Percentiles rank a stretch among this genome's conserved stretches.
These are phyloP conservation scores for Pholis gunnellus DNA, from an alignment of 2,113 vertebrate genomes.

Conservation along the genomic window DNA sequence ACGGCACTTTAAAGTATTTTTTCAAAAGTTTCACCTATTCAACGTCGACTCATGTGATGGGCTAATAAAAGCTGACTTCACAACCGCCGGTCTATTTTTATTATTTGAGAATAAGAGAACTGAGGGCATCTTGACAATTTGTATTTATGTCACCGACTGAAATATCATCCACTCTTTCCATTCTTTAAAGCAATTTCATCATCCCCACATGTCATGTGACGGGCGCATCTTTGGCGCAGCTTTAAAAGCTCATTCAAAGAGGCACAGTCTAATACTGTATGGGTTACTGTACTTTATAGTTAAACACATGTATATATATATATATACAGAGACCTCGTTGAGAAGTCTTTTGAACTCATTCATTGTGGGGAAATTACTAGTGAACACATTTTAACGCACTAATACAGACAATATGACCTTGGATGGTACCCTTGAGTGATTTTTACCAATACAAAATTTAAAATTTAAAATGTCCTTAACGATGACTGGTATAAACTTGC, in stretches of 20 bases:
- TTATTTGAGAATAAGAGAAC: neutral
- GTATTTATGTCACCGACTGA: neutral
- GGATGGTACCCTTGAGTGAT: neutral
- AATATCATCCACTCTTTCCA: neutral
- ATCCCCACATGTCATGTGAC: neutral
- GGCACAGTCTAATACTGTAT: neutral
- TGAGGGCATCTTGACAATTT: neutral
- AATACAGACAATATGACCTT: neutral
- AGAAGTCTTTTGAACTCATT: neutral
- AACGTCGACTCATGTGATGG: conserved; percentile 36
- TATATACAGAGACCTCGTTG: neutral
- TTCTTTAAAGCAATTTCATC: neutral
- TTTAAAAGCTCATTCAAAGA: neutral
- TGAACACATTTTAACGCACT: neutral
- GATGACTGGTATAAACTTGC: neutral
- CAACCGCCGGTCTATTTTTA: neutral
- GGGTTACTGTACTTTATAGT: neutral
- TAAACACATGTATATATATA: neutral
- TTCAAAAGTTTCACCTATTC: conserved; percentile 40
- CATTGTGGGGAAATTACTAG: neutral
- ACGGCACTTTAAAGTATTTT: neutral
- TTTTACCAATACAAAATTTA: too few species aligned
- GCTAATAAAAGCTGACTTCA: conserved; percentile 17
- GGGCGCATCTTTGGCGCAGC: neutral
- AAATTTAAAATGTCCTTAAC: too few species aligned